Evolutionary conservation across 2,797 vertebrate species (phyloP), one percentile per base, ranked within the genome.

Genomic region (Etheostoma nigrum): DNA sequence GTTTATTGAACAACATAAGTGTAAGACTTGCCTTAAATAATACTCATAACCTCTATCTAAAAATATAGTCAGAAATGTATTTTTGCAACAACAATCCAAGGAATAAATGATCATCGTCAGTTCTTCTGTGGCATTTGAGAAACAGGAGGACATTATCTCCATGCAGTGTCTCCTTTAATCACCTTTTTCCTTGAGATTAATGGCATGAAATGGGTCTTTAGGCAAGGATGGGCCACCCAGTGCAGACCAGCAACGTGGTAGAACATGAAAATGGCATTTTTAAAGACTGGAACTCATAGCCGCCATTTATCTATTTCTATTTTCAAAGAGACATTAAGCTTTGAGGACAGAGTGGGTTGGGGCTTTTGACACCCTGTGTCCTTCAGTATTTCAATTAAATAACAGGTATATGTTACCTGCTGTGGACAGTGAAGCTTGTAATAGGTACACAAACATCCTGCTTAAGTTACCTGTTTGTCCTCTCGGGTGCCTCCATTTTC

Each of bases 121-220:
- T 67, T 77, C 55, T 67, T 80, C 72, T n/a, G 67, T 88, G 83
- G 80, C 86, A 84, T 88, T 90, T 88, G 77, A 73, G 82, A 78
- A 86, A 84, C 64, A 76, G 65, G 15, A 61, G 53, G 72, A 79
- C 40, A 64, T 68, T 64, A 84, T 82, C 58, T 63, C 79, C 68
- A 66, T 65, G 64, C 71, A 36, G 30, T 36, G 44, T 83, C 79
- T 83, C 63, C 75, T 82, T 84, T 86, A 78, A 88, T 91, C 83
- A 85, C 83, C 84, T 88, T 89, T 77, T 47, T 36, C 23, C 42
- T 2, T 61, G 79, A 48, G 86, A 90, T 88, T 90, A 91, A 91
- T 87, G 77, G 64, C 44, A 49, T 77, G 57, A 79, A 90, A 83
- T 70, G 27, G 54, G 54, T 82, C 81, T 87, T 86, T 36, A 76